phyloP scores from a whole-genome alignment of 1,140 invertebrate species.

The Nixonia krombeini region DNA sequence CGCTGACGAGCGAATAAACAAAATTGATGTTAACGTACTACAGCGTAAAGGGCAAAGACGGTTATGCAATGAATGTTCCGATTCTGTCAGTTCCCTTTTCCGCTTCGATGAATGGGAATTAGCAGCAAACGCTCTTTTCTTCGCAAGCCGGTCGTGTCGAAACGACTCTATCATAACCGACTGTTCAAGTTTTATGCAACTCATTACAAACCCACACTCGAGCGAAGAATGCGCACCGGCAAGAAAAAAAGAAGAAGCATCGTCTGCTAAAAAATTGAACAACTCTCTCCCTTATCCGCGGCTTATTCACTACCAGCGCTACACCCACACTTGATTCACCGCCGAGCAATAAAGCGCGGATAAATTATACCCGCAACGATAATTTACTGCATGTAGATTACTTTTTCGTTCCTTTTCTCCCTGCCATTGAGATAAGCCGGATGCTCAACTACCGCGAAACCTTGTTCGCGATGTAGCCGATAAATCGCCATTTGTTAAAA shows the following conservation, averaged over 20 bases:
- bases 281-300: conserved; percentile 13
- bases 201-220: conserved; percentile 27
- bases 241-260: conserved; percentile 9
- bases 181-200: conserved; percentile 14
- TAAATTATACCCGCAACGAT: neutral
- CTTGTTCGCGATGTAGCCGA: neutral
- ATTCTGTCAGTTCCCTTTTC: no score
- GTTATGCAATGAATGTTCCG: no score
- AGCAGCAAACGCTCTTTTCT: conserved; percentile 23
- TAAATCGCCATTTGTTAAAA: neutral
- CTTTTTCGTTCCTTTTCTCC: neutral
- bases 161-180: conserved; percentile 39
- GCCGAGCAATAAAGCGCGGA: neutral
- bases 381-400: neutral
- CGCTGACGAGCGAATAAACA: no score
- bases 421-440: neutral
- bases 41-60: no score
- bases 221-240: conserved; percentile 3
- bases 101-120: no score
- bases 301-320: conserved; percentile 14
- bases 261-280: conserved; percentile 11
- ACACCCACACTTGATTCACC: neutral
- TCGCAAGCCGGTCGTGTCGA: conserved; percentile 16
- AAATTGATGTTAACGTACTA: no score
- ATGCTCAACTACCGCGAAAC: neutral